Conservation (phyloP, 2,797 vertebrate genomes). For the Carapus acus region DNA sequence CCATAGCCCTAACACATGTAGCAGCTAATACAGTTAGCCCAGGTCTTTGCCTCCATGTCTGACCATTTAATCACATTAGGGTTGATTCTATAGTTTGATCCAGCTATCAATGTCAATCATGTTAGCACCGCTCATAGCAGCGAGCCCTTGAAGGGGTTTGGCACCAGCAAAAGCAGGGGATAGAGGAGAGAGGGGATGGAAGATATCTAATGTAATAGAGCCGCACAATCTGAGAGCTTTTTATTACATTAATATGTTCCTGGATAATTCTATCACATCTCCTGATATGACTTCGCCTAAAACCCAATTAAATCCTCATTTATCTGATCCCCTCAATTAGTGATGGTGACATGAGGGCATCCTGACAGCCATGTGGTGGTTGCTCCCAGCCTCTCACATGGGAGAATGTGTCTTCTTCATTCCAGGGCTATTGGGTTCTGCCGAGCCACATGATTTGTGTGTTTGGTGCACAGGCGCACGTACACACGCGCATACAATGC, state of each 20-base stretch:
- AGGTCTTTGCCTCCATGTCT: slow-evolving; percentile 56
- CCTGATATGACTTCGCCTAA: slow-evolving; percentile 76
- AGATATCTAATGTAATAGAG: slow-evolving; percentile 60
- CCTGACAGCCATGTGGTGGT: slow-evolving; percentile 54
- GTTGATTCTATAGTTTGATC: slow-evolving; percentile 59
- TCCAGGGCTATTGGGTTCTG: no score
- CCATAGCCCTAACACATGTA: slow-evolving; percentile 61
- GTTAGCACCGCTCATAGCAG: slow-evolving; percentile 44
- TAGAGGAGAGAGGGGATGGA: slow-evolving; percentile 17
- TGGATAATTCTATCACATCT: slow-evolving; percentile 78
- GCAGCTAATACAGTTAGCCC: slow-evolving; percentile 57
- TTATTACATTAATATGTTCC: slow-evolving; percentile 75
- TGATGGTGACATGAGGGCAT: slow-evolving; percentile 63
- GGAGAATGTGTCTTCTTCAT: slow-evolving; percentile 39
- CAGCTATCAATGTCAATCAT: slow-evolving; percentile 70
- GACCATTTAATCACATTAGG: slow-evolving; percentile 60
- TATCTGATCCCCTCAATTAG: slow-evolving; percentile 72
- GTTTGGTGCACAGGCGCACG: no score
- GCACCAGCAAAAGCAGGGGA: slow-evolving; percentile 13
- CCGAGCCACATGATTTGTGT: no score
- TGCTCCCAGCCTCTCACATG: slow-evolving; percentile 32
- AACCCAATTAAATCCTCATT: slow-evolving; percentile 83
- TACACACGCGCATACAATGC: no score
- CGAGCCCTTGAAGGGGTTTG: slow-evolving; percentile 37
- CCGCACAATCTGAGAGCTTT: slow-evolving; percentile 67